Base-by-base conservation (phyloP, 1,140 invertebrate species). In the Eulimnadia texana region DNA sequence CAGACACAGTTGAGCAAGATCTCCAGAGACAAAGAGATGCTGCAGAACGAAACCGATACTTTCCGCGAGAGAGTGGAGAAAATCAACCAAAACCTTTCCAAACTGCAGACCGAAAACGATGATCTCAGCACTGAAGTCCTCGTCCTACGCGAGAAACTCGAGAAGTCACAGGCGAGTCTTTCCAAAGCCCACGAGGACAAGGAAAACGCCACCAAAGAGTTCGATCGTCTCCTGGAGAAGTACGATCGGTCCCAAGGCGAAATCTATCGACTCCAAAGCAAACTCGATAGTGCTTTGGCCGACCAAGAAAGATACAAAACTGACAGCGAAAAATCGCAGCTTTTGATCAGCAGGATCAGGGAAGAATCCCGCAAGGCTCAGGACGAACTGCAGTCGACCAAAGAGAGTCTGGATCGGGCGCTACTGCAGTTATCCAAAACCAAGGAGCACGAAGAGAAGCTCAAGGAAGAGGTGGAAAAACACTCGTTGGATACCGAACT, bases 231-330 rank as follows among this genome's bases (percentile, higher is more conserved):
- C 73, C 74, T 91, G 66, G 91, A 93, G 74, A 93, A 93, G 78
- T 90, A 91, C 72, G 91, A 94, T 74, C 85, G 89, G 84, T 83
- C 84, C 1, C 89, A 94, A 72, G 88, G 84, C 67, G 90, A 94
- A 71, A 80, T 90, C 29, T 92, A 89, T 70, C 81, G 90, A 49
- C 72, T 93, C 28, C 88, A 93, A 71, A 88, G 87, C 60, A 86
- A 88, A 68, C 80, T 91, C 71, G 90, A 95, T 61, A 83, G 85
- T 13, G 77, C 85, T 50, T 86, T 92, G 72, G 84, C 85, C 0
- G 90, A 94, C 70, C 85, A 88, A 69, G 88, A 92, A 66, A 78
- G 88, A 16, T 70, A 90, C 42, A 86, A 90, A 69, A 74, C 91
- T 22, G 91, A 95, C 72, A 77, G 86, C 16, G 90, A 94, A 67